Conservation (phyloP, 2,888 invertebrate species). For the Mythimna impura region DNA sequence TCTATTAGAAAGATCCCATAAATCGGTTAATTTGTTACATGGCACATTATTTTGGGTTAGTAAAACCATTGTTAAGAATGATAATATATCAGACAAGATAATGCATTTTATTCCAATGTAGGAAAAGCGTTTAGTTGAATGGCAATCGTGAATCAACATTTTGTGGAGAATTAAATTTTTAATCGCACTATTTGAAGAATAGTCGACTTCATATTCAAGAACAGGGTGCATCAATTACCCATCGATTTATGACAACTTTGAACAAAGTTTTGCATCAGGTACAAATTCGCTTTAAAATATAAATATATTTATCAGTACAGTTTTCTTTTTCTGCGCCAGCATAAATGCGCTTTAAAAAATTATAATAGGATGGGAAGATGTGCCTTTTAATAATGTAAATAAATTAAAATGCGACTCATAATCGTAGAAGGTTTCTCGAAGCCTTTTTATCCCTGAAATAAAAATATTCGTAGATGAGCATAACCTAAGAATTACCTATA, state of each 20-base stretch:
- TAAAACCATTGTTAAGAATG: not conserved
- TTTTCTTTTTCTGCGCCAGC: constrained; percentile 19
- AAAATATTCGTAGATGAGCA: not conserved
- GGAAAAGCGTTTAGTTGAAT: not conserved
- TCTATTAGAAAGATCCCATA: constrained; percentile 18
- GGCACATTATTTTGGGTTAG: constrained; percentile 3
- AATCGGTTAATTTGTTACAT: constrained; percentile 19
- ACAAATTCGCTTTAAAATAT: constrained; percentile 16
- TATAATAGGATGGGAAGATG: constrained; percentile 18
- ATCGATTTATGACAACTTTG: constrained; percentile 29
- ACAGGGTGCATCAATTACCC: constrained; percentile 6
- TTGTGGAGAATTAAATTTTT: not conserved
- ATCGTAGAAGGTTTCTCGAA: not conserved
- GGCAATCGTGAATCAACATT: not conserved
- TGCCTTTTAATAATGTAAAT: constrained; percentile 3
- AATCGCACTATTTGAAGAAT: not conserved
- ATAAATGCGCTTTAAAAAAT: not conserved
- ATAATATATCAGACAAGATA: constrained; percentile 11
- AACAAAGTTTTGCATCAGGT: not conserved
- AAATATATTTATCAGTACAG: not conserved
- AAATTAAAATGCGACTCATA: not conserved
- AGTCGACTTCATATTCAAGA: not conserved
- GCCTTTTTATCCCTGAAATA: not conserved
- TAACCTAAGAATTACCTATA: not conserved
- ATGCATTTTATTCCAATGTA: not conserved